Base-by-base conservation (phyloP, 2,888 invertebrate species). In the Adelphocoris suturalis region DNA sequence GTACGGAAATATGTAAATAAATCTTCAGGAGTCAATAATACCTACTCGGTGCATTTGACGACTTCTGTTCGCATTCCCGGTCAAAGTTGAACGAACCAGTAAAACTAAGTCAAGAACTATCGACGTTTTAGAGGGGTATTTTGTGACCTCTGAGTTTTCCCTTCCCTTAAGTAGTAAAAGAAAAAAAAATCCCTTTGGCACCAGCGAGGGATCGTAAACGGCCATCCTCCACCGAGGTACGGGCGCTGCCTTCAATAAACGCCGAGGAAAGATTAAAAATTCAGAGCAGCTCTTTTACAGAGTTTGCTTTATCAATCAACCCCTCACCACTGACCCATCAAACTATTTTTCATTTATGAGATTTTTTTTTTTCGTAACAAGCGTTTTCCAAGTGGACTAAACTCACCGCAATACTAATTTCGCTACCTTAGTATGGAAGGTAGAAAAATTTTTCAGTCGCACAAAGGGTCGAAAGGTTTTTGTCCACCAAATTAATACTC, bases 141-240 rank as follows among this genome's bases (percentile, higher is more conserved):
- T 61, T 61, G 61, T 61, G 19, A 61, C 61, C 61, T 61, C 61
- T 19, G 61, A 61, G 61, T 61, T 61, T 61, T 61, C 61, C n/a
- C 61, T 61, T 61, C 61, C 61, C 61, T 61, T 16, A 19, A 61
- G 61, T 61, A 61, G 61, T 61, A 61, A 61, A 61, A 61, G 61
- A 19, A 19, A 16, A 61, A 61, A 61, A 61, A 61, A 61, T 61
- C n/a, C n/a, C 61, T 61, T 61, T 61, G 61, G 19, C 52, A 61
- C 61, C 61, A 61, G n/a, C 3, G 19, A 9, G n/a, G 61, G 61
- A 61, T 61, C 61, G 61, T 61, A 61, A 61, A 61, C n/a, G 19
- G 61, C 61, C 61, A 19, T 19, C 61, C 19, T 61, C 61, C 19
- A 16, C n/a, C 61, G 7, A 37, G 37, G 13, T 52, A 52, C 52